Evolutionary conservation across 2,797 vertebrate genomes (phyloP).

Genomic region (Taeniopygia guttata): DNA sequence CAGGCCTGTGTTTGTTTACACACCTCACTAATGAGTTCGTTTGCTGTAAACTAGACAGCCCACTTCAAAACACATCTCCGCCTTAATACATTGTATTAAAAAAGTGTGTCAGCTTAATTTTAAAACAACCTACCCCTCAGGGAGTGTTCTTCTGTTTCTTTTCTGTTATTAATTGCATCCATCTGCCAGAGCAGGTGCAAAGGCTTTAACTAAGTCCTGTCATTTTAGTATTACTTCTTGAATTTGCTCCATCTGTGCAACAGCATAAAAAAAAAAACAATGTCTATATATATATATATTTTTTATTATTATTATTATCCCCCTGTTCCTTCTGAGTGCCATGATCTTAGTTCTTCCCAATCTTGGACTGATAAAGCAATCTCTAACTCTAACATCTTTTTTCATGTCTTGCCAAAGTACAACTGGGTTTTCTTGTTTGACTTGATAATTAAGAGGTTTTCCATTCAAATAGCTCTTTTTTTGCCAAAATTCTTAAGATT

Average conservation of each 20-base stretch:
- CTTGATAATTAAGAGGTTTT: not conserved
- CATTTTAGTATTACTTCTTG: not conserved
- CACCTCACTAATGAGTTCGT: not conserved
- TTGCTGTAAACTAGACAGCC: conserved; percentile 36
- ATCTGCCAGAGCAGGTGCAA: conserved; percentile 61
- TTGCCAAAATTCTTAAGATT: not conserved
- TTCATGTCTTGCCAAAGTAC: not conserved
- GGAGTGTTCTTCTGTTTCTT: conserved; percentile 44
- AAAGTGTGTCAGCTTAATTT: conserved; percentile 49
- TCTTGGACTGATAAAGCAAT: not conserved
- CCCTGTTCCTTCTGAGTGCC: not conserved
- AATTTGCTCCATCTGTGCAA: conserved; percentile 27
- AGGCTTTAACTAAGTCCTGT: conserved; percentile 40
- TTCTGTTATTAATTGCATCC: conserved; percentile 55
- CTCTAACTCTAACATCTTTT: not conserved
- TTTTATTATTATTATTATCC: not conserved
- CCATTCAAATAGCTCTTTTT: not conserved
- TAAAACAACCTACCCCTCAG: conserved; percentile 43
- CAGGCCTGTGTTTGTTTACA: not conserved
- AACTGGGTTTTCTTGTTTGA: not conserved
- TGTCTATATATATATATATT: not conserved
- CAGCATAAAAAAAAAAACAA: not conserved
- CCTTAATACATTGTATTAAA: conserved; percentile 43
- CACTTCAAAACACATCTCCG: not conserved
- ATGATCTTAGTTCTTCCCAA: not conserved